A percentile compares a stretch with the other conserved stretches of the same genome.
Evolutionary conservation across 2,113 vertebrate genomes (phyloP).

Genomic region (Campylomormyrus numenius): DNA sequence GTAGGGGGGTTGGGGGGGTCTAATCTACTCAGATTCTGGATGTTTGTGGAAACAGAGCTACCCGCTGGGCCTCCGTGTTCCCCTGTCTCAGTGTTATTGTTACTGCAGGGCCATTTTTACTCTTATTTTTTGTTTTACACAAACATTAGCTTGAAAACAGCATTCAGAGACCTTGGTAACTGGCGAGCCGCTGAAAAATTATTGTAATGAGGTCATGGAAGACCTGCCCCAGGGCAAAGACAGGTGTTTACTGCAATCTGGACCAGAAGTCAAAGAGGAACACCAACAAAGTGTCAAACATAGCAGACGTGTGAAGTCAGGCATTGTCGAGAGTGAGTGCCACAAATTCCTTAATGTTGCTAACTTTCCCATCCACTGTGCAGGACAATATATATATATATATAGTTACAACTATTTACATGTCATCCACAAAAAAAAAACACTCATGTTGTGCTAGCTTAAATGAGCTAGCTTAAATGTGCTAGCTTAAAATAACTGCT

Average conservation of each 20-base stretch:
- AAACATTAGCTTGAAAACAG: not conserved
- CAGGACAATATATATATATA: not conserved
- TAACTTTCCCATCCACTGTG: not conserved
- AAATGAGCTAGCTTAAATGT: not conserved
- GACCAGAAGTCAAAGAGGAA: conserved; percentile 7
- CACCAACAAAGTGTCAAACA: not conserved
- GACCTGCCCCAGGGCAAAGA: conserved; percentile 14
- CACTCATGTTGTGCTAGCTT: not conserved
- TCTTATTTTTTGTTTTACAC: not conserved
- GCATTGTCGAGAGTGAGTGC: not conserved
- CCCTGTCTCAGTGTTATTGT: not conserved
- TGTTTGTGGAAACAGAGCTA: not conserved
- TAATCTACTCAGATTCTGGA: not conserved
- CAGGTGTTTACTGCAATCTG: conserved; percentile 12
- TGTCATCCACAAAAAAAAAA: not conserved
- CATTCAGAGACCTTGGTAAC: conserved; percentile 8
- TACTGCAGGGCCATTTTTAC: not conserved
- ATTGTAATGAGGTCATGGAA: conserved; percentile 19
- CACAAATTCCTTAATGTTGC: not conserved
- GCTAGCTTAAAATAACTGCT: not conserved
- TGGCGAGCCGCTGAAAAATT: not conserved
- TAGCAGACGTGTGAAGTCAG: not conserved
- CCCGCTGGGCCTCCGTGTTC: not conserved
- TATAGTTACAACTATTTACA: not conserved
- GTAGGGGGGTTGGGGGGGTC: not conserved